These are phyloP conservation scores for Anas platyrhynchos DNA, from an alignment of 2,113 vertebrate genomes.

Conservation along the genomic window DNA sequence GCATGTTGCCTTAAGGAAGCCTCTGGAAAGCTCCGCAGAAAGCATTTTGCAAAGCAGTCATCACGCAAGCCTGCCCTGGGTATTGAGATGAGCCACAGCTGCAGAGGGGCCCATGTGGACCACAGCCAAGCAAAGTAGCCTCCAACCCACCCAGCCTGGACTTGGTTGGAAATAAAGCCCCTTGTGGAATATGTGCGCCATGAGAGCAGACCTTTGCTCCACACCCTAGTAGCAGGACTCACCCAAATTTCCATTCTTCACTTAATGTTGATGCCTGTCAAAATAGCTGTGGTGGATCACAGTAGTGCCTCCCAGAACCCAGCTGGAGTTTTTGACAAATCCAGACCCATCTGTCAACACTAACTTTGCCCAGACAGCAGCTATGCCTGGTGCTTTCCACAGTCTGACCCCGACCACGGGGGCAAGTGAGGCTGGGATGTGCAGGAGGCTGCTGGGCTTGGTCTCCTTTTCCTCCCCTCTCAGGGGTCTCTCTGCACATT, in stretches of 20 bases:
- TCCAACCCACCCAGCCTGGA: accelerated
- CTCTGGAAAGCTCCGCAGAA: not conserved
- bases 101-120: not conserved
- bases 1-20: not conserved
- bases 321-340: not conserved
- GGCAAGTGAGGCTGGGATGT: not conserved
- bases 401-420: accelerated
- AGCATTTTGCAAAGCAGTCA: not conserved
- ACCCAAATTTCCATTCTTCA: not conserved
- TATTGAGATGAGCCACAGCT: not conserved
- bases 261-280: not conserved
- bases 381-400: not conserved
- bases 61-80: accelerated
- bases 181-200: accelerated
- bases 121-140: not conserved
- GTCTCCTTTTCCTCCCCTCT: not conserved
- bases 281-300: not conserved
- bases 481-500: not conserved
- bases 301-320: not conserved
- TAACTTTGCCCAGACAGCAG: not conserved
- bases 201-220: accelerated
- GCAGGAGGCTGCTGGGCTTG: not conserved
- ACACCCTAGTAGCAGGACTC: not conserved
- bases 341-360: not conserved
- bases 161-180: not conserved